Conservation (phyloP, 2,113 vertebrate genomes). For the Carollia perspicillata region DNA sequence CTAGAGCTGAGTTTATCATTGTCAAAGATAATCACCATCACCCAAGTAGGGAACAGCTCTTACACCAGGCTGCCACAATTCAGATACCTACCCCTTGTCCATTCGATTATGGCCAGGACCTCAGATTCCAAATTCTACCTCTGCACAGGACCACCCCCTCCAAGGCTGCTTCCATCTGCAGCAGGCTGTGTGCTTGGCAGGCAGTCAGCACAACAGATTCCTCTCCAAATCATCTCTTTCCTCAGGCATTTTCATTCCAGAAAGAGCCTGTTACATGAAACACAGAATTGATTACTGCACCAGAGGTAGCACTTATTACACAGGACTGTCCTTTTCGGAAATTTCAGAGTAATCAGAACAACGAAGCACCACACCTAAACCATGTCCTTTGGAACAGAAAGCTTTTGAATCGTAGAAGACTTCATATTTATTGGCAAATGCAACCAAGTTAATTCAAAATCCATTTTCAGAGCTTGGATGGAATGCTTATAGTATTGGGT, state of each 20-base stretch:
- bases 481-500: not conserved
- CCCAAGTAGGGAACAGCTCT: not conserved
- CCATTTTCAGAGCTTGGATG: not conserved
- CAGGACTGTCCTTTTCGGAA: slow-evolving; percentile 35
- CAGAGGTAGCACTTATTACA: slow-evolving; percentile 46
- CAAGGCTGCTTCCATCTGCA: not conserved
- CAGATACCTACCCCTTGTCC: not conserved
- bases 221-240: slow-evolving; percentile 47
- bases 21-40: slow-evolving; percentile 32
- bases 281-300: slow-evolving; percentile 55
- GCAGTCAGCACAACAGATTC: slow-evolving; percentile 39
- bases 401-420: not conserved
- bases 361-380: not conserved
- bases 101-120: not conserved
- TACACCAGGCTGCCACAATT: not conserved
- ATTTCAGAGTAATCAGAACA: slow-evolving; percentile 51
- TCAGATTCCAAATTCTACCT: slow-evolving; percentile 18
- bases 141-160: not conserved
- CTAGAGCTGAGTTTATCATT: not conserved
- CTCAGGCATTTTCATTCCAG: slow-evolving; percentile 46
- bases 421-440: slow-evolving; percentile 16
- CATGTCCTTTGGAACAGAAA: not conserved
- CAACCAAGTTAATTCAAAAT: not conserved
- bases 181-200: slow-evolving; percentile 36
- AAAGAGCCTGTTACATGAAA: slow-evolving; percentile 51